Percentiles rank a stretch among this genome's conserved stretches.
Conservation (phyloP, 2,113 vertebrate genomes). For the Archilochus colubris region DNA sequence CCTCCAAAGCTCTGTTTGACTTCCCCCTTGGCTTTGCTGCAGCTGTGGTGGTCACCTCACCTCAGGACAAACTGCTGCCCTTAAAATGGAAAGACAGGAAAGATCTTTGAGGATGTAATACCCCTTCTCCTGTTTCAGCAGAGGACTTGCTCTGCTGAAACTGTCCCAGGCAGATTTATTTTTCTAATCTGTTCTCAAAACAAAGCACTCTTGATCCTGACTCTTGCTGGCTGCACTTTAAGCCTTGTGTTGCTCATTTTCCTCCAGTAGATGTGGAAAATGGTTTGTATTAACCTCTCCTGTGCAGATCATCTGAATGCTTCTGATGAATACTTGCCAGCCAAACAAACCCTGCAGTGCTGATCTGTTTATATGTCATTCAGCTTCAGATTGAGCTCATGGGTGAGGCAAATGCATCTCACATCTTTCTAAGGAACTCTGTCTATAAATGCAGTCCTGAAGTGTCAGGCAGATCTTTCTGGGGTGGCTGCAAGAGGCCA, state of each 20-base stretch:
- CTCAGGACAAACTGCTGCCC: background rate
- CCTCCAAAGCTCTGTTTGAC: background rate
- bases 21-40: background rate
- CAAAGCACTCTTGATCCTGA: background rate
- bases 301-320: background rate
- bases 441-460: background rate
- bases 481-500: background rate
- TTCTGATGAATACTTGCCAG: background rate
- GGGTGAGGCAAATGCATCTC: background rate
- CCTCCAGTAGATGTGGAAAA: background rate
- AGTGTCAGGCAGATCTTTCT: background rate
- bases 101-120: background rate
- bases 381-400: background rate
- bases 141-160: background rate
- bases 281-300: background rate
- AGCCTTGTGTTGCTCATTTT: background rate
- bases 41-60: background rate
- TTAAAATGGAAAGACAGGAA: background rate
- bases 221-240: background rate
- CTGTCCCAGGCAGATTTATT: background rate
- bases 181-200: background rate
- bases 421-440: background rate
- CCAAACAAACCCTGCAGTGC: background rate
- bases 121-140: background rate
- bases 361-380: background rate